These are phyloP conservation scores for Dendropsophus ebraccatus DNA, from an alignment of 2,113 vertebrate genomes.

Conservation along the genomic window DNA sequence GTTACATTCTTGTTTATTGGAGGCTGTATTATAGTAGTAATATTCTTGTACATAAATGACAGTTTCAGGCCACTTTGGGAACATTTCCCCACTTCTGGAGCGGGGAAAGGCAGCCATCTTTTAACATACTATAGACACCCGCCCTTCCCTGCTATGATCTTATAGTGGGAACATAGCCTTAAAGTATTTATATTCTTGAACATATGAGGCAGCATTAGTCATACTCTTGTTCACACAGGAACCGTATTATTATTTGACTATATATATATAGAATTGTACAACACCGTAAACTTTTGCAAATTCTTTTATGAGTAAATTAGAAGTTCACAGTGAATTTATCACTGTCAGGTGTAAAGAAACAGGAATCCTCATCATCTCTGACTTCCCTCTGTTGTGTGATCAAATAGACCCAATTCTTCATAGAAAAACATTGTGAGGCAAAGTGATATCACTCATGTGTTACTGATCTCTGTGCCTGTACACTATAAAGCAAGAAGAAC, in stretches of 20 bases:
- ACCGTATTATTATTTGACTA: not conserved
- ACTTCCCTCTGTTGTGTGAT: not conserved
- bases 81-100: too few relatives aligned
- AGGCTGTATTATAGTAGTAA: not conserved
- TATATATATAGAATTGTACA: too few relatives aligned
- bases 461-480: not conserved
- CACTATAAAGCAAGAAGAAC: not conserved
- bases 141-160: too few relatives aligned
- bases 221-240: not conserved
- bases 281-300: too few relatives aligned
- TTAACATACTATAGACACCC: too few relatives aligned
- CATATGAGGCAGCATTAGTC: not conserved
- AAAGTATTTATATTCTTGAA: not conserved
- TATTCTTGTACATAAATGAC: not conserved
- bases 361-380: not conserved
- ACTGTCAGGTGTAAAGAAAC: not conserved
- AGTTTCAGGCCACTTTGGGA: too few relatives aligned
- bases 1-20: not conserved
- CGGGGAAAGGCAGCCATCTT: too few relatives aligned
- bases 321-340: not conserved
- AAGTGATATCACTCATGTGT: slow-evolving; percentile 19
- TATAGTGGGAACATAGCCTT: too few relatives aligned
- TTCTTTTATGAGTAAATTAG: not conserved
- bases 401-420: not conserved
- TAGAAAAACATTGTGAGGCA: slow-evolving; percentile 19